These are phyloP conservation scores for Trichonephila clavipes DNA, from an alignment of 1,140 invertebrate genomes.

Conservation along the genomic window DNA sequence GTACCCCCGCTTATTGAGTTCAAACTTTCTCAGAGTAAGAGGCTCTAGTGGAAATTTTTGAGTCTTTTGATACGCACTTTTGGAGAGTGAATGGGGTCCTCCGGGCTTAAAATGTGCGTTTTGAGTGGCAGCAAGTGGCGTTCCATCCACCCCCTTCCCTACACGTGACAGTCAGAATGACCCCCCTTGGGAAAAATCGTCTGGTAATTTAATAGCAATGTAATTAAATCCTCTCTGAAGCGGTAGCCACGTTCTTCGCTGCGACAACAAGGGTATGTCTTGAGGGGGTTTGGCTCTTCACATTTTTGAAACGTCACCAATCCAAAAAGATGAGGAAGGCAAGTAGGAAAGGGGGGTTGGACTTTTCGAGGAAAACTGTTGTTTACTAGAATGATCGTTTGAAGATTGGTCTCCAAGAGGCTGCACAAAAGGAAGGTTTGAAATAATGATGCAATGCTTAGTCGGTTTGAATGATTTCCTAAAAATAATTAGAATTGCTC, in stretches of 20 bases:
- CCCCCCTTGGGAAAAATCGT: conserved; percentile 54
- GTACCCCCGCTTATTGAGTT: not conserved
- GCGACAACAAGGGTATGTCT: conserved; percentile 16
- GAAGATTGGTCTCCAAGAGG: conserved; percentile 29
- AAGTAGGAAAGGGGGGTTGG: not conserved
- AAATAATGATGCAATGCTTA: conserved; percentile 32
- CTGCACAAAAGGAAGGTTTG: not conserved
- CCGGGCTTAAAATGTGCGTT: conserved; percentile 58
- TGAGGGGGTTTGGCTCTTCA: conserved; percentile 45
- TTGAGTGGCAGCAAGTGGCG: conserved; percentile 72
- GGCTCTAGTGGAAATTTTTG: conserved; percentile 44
- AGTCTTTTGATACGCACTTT: conserved; percentile 56
- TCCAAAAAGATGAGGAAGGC: not conserved
- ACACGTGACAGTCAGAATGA: not conserved
- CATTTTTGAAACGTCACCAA: conserved; percentile 47
- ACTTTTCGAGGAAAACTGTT: not conserved
- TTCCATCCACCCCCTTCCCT: not conserved
- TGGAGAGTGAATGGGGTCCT: conserved; percentile 34
- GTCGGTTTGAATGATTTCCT: not conserved
- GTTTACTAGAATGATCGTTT: conserved; percentile 35
- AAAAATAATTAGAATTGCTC: conserved; percentile 13
- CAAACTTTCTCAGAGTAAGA: conserved; percentile 41
- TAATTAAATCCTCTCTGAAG: conserved; percentile 66
- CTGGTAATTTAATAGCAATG: conserved; percentile 66
- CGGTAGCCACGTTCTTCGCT: not conserved